Percentiles rank a stretch among this genome's conserved stretches.
These are phyloP conservation scores for Gallirallus australis DNA, from an alignment of 2,797 vertebrate species.

Conservation along the genomic window DNA sequence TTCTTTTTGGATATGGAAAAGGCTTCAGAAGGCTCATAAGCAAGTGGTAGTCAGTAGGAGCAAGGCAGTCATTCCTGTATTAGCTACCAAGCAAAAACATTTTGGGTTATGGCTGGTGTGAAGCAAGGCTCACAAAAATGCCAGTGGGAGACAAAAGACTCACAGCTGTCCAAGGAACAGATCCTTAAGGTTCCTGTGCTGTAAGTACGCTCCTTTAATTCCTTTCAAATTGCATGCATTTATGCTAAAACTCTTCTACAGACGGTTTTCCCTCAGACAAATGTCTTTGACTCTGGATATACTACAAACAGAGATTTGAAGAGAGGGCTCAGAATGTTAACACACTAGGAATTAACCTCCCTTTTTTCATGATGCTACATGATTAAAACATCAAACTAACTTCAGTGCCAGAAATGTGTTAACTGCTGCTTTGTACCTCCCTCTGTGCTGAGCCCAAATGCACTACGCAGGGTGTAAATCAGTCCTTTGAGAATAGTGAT, in stretches of 20 bases:
- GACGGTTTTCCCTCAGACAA: neutral
- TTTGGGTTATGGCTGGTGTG: neutral
- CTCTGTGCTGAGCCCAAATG: neutral
- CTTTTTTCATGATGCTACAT: neutral
- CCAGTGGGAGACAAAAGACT: constrained; percentile 3
- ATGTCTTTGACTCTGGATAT: neutral
- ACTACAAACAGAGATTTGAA: neutral
- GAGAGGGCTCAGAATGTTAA: neutral
- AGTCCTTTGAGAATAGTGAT: neutral
- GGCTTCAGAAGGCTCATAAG: accelerated
- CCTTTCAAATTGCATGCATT: neutral
- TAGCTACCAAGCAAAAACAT: neutral
- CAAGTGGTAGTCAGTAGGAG: neutral
- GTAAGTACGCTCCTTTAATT: neutral
- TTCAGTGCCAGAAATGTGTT: neutral
- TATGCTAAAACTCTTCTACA: neutral
- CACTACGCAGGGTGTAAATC: neutral
- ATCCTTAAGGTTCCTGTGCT: neutral
- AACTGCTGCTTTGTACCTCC: neutral
- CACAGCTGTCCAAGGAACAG: neutral
- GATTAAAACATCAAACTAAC: neutral
- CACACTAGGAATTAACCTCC: neutral
- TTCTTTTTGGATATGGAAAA: neutral
- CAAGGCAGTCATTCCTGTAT: neutral
- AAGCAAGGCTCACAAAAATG: constrained; percentile 12